Base-by-base conservation (phyloP, 92 coral and sea anemone genomes). In the Heteractis magnifica region DNA sequence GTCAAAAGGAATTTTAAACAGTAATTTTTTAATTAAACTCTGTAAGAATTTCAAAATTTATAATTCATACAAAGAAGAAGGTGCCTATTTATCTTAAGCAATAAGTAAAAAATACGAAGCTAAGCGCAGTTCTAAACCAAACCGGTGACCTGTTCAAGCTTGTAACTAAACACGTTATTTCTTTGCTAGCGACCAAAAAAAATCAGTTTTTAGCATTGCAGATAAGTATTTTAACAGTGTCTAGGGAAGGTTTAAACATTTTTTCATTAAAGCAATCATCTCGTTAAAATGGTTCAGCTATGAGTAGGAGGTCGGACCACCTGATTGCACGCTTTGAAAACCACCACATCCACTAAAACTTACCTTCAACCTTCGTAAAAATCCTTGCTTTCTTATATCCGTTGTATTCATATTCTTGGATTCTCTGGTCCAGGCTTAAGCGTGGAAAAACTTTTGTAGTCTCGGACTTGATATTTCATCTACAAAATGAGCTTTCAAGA, bases 361-460 rank as follows among this genome's bases (percentile, higher is more conserved):
- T 88, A 94, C 99, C 98, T 96, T 96, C 0, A 96, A 88, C 68
- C 99, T 75, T 72, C 88, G 85, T 58, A 96, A 77, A 90, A 88
- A 92, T 9, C 99, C 99, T 70, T 94, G 92, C 65, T 89, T 94
- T 41, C 88, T 86, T 10, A 96, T 87, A 56, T 81, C 77, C 10
- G 73, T 8, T 68, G 84, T 26, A 52, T 68, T 71, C 84, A 81
- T 81, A 52, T 76, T 76, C 44, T 76, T 51, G 79, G 44, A 71
- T 81, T 14, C 44, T 60, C 19, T 20, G 51, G 3, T 51, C 15
- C 52, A 10, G 70, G 76, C n/a, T 34, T 21, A 26, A 26, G 49
- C 26, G 34, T 26, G 23, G 48, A 44, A 68, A 53, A 56, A 48
- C 70, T 26, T 20, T 51, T 34, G 48, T 44, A 78, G 65, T 2